Evolutionary conservation across 2,797 vertebrate genomes (phyloP).

Genomic region (Bradypodion ventrale): DNA sequence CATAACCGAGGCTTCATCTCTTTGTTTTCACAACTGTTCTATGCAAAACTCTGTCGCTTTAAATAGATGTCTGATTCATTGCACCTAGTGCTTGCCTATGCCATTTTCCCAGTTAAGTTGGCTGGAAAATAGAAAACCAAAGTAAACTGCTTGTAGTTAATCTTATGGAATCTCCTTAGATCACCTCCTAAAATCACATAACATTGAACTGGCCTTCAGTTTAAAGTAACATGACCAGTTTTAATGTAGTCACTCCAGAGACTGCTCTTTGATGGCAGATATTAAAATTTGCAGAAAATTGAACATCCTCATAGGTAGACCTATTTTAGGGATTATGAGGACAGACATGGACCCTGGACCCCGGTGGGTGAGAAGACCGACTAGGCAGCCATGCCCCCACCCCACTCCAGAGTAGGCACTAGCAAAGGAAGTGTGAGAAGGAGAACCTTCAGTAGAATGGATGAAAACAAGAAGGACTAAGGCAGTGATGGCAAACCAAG

Average conservation of each 20-base stretch:
- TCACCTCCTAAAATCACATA: neutral
- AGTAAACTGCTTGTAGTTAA: neutral
- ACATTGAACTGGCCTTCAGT: neutral
- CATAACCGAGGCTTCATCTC: neutral
- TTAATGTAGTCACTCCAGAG: neutral
- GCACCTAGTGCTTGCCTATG: too few relatives aligned
- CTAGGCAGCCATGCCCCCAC: too few relatives aligned
- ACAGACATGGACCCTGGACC: too few relatives aligned
- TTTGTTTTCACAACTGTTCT: neutral
- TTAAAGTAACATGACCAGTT: neutral
- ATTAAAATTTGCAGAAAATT: neutral
- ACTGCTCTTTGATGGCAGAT: too few relatives aligned
- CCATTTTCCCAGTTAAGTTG: neutral
- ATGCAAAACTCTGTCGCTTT: neutral
- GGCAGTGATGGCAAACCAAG: too few relatives aligned
- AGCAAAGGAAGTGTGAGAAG: too few relatives aligned
- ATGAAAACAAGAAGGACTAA: too few relatives aligned
- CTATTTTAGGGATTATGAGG: neutral
- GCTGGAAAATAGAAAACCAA: neutral
- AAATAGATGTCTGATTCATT: neutral
- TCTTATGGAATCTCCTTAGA: neutral
- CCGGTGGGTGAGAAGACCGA: too few relatives aligned
- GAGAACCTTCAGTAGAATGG: too few relatives aligned
- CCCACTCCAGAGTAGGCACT: too few relatives aligned
- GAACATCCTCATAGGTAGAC: neutral